Evolutionary conservation across 2,797 vertebrate species (phyloP), one percentile per base, ranked within the genome.

Genomic region (Tadarida brasiliensis): DNA sequence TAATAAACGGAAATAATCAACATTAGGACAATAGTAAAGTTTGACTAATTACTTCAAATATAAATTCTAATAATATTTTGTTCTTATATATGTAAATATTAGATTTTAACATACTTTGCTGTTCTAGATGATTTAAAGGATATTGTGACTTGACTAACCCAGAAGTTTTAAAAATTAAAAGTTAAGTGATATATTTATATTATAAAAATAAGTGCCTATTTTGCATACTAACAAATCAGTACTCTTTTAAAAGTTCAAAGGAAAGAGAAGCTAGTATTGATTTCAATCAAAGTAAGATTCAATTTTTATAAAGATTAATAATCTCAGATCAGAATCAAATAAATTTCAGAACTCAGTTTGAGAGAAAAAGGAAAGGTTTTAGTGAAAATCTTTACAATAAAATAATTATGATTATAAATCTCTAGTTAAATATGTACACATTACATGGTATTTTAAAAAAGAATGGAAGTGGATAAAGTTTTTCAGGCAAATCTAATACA

Each of bases 321-420:
- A 82, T 76, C 67, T 96, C 56, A 92, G 96, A 97, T 94, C 91
- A 97, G 97, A 98, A 98, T 96, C 84, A 95, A 98, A 98, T 96
- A 95, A 98, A 98, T 94, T 96, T 97, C 97, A 97, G 87, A 97
- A 97, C 97, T 98, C 97, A 95, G 98, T 97, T 97, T 98, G 97
- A 98, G 98, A 98, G 97, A 98, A 98, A 98, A 98, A 98, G 97
- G 95, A 98, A 97, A 98, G 97, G 95, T 93, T 98, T 98, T 98
- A 99, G 98, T 99, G 99, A 99, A 99, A 99, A 99, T 99, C 98
- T 98, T 98, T 98, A 99, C 99, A 99, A 99, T 99, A 99, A 99
- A 99, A 99, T 99, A 98, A 98, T 98, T 98, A 98, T 97, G 98
- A 98, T 98, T 99, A 99, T 99, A 99, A 99, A 99, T 99, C 98